A percentile compares a stretch with the other conserved stretches of the same genome.
phyloP scores from a whole-genome alignment of 2,888 invertebrate genomes.

The Troglohyphantes excavatus region DNA sequence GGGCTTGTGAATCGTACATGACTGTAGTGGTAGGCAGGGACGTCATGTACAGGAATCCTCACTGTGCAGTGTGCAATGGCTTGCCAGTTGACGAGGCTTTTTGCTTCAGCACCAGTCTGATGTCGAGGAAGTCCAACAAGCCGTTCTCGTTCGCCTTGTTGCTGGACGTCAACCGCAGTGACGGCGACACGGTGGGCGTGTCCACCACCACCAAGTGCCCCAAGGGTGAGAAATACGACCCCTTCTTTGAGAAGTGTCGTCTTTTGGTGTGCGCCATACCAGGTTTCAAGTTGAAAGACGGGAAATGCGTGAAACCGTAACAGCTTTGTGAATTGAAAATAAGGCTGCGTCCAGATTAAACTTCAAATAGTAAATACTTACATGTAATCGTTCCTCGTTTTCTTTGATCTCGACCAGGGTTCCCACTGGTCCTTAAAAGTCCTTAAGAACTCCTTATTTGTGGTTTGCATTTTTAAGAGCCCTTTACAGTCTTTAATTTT shows the following conservation, averaged over 20 bases:
- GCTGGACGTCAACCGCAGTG: slow-evolving; percentile 54
- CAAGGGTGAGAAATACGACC: slow-evolving; percentile 83
- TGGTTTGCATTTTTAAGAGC: no score
- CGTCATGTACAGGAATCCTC: slow-evolving; percentile 83
- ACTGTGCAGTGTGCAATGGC: slow-evolving; percentile 84
- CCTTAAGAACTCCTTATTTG: no score
- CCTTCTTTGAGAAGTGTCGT: slow-evolving; percentile 83
- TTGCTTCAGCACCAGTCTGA: slow-evolving; percentile 7
- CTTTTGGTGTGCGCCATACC: slow-evolving; percentile 82
- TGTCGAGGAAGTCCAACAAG: slow-evolving; percentile 75
- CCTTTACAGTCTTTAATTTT: no score
- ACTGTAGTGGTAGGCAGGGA: slow-evolving; percentile 82
- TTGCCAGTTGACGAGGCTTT: slow-evolving; percentile 81
- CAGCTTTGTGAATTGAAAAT: no score
- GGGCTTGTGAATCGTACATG: slow-evolving; percentile 83
- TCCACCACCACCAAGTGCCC: slow-evolving; percentile 82
- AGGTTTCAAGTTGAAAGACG: slow-evolving; percentile 81
- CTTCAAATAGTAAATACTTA: no score
- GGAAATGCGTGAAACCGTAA: slow-evolving; percentile 80
- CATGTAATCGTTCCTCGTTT: no score
- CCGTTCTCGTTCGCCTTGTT: slow-evolving; percentile 45
- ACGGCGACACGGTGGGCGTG: slow-evolving; percentile 79
- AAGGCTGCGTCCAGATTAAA: no score
- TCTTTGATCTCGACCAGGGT: no score
- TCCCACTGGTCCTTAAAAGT: no score